Evolutionary conservation across 2,888 invertebrate genomes (phyloP), one percentile per base, ranked within the genome.

Genomic region (Melipona bicolor): DNA sequence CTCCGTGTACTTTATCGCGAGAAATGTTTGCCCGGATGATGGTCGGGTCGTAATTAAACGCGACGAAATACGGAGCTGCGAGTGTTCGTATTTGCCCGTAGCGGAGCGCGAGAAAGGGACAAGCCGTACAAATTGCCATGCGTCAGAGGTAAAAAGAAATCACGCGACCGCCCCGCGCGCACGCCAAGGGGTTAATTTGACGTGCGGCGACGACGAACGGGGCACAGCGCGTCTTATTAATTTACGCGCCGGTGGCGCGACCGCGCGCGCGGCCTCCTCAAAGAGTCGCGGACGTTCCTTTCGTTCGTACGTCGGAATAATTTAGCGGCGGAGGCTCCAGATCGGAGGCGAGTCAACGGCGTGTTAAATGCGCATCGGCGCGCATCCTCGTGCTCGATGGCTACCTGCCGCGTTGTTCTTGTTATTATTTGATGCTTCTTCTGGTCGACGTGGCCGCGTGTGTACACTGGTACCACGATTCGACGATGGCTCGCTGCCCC

Each of bases 221-320:
- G 43, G 81, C 79, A 81, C 74, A 84, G 86, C 85, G 79, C 75
- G 83, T 89, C 91, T 91, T 89, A 89, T 88, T 88, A 87, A 90
- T 90, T 89, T 90, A 88, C 87, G 85, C 77, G 80, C 78, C 75
- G 86, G 77, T 72, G 74, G 79, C 73, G 77, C 77, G 76, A 76
- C 73, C 70, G 52, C 67, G 78, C 67, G 78, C 77, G 82, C 83
- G 82, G 85, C 76, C 69, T 59, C 50, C 80, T 87, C 86, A 84
- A 89, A 90, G 86, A 82, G 50, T 79, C 81, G 77, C 80, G 83
- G 83, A 83, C 86, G 81, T 89, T 86, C 86, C 84, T 90, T 89
- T 89, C 85, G 83, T 84, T 79, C 73, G 83, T 74, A 82, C 75
- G 81, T 86, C 81, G 84, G 85, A 88, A 90, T 90, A 90, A 90